Evolutionary conservation across 2,888 invertebrate species (phyloP), one percentile per base, ranked within the genome.

Genomic region (Acanthosepion lycidas): DNA sequence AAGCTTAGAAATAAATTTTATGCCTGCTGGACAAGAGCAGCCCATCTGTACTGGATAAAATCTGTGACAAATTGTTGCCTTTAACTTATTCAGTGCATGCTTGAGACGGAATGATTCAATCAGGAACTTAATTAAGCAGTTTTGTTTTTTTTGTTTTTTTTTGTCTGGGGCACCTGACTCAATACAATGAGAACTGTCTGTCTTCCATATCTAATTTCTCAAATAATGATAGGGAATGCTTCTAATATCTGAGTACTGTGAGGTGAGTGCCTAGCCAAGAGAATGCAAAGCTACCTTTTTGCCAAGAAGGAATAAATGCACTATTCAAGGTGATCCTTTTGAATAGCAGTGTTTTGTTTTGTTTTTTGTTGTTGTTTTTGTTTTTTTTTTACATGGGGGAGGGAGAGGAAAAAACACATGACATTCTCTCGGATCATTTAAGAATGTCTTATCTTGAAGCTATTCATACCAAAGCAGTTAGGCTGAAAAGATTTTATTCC

Each of bases 181-280:
- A 28, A 9, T 78, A 78, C 78, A 78, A 78, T 33, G n/a, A 78
- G n/a, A 78, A 9, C 6, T 64, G 64, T 64, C 64, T 28, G n/a
- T 78, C 28, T n/a, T 78, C 28, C 28, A 28, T 78, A 78, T 78
- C 78, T 78, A 78, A 78, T 78, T n/a, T 78, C 78, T 78, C 15
- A 33, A n/a, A 78, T 78, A 78, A 78, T 78, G 78, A 78, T 78
- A 78, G 78, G 78, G 78, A 78, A 78, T 78, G 78, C 78, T n/a
- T 18, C n/a, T 78, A 78, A 33, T 78, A 78, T n/a, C n/a, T 15
- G 33, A 78, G 15, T 78, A 78, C 28, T 64, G 9, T n/a, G 15
- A 78, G 18, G n/a, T n/a, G 78, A 78, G 2, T 78, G 33, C 18
- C 78, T 18, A 78, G n/a, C n/a, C 23, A 5, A 78, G 15, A n/a